Percentiles rank a stretch among this genome's conserved stretches.
Evolutionary conservation across 2,888 invertebrate species (phyloP).

Genomic region (Penaeus monodon): DNA sequence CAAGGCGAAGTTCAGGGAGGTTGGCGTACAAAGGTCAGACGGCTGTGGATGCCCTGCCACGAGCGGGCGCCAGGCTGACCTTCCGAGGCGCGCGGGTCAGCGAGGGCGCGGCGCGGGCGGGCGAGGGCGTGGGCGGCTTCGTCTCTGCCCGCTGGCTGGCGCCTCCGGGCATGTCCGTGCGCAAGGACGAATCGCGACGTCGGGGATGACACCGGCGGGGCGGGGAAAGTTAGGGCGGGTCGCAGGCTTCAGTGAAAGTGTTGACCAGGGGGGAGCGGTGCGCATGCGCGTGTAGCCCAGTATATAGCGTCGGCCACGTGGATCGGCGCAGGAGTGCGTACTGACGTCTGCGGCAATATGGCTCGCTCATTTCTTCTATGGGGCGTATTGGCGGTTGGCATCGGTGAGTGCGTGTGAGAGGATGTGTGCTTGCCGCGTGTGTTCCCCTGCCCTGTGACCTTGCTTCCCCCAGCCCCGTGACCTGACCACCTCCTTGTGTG

Average conservation of each 20-base stretch:
- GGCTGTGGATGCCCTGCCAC: too few relatives aligned
- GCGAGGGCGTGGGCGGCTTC: too few relatives aligned
- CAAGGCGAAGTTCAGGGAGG: too few relatives aligned
- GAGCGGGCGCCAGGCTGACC: too few relatives aligned
- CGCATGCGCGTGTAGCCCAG: conserved; percentile 15
- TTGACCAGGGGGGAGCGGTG: conserved; percentile 8
- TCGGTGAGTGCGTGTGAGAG: conserved; percentile 7
- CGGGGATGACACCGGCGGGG: conserved; percentile 8
- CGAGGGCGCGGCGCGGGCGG: too few relatives aligned
- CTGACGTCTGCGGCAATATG: conserved; percentile 1
- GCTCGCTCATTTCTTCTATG: conserved; percentile 19
- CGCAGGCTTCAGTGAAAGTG: conserved; percentile 19
- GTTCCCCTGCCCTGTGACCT: neutral
- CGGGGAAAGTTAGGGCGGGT: conserved; percentile 19
- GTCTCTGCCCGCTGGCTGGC: too few relatives aligned
- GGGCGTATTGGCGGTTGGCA: neutral
- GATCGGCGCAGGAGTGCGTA: conserved; percentile 3
- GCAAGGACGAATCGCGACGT: neutral
- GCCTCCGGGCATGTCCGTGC: too few relatives aligned
- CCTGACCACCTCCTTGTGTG: neutral
- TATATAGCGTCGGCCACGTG: conserved; percentile 19
- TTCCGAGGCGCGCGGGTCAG: too few relatives aligned
- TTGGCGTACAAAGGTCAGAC: too few relatives aligned
- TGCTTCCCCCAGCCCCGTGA: neutral
- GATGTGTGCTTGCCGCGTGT: neutral